Conservation (phyloP, 2,797 vertebrate genomes). For the Pagetopsis macropterus region DNA sequence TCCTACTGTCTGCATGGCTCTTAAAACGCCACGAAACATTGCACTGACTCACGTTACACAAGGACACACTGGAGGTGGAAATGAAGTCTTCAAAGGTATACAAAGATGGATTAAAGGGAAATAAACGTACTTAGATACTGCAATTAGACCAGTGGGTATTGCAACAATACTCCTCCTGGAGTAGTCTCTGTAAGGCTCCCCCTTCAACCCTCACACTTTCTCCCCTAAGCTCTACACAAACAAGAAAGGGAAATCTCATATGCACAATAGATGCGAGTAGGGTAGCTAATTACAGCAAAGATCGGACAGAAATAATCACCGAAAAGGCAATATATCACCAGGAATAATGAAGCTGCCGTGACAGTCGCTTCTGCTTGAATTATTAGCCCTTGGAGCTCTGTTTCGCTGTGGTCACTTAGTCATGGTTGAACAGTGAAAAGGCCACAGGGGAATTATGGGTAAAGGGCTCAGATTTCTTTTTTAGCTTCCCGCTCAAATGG, state of each 20-base stretch:
- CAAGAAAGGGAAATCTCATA: slow-evolving; percentile 40
- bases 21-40: slow-evolving; percentile 16
- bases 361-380: slow-evolving; percentile 44
- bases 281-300: slow-evolving; percentile 48
- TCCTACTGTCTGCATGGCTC: not conserved
- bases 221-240: slow-evolving; percentile 24
- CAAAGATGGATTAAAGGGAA: slow-evolving; percentile 37
- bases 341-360: slow-evolving; percentile 38
- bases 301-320: slow-evolving; percentile 20
- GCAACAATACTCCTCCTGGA: slow-evolving; percentile 24
- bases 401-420: slow-evolving; percentile 31
- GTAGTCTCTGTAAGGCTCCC: slow-evolving; percentile 9
- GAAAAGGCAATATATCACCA: slow-evolving; percentile 41
- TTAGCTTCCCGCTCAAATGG: slow-evolving; percentile 19
- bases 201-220: not conserved
- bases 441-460: slow-evolving; percentile 17
- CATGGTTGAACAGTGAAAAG: slow-evolving; percentile 26
- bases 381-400: slow-evolving; percentile 28
- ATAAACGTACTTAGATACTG: slow-evolving; percentile 34
- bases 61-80: slow-evolving; percentile 27
- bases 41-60: slow-evolving; percentile 25
- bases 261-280: slow-evolving; percentile 37
- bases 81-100: slow-evolving; percentile 43
- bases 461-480: slow-evolving; percentile 7
- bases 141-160: slow-evolving; percentile 32